Evolutionary conservation across 2,888 invertebrate species (phyloP).

Genomic region (Chydorus sphaericus): DNA sequence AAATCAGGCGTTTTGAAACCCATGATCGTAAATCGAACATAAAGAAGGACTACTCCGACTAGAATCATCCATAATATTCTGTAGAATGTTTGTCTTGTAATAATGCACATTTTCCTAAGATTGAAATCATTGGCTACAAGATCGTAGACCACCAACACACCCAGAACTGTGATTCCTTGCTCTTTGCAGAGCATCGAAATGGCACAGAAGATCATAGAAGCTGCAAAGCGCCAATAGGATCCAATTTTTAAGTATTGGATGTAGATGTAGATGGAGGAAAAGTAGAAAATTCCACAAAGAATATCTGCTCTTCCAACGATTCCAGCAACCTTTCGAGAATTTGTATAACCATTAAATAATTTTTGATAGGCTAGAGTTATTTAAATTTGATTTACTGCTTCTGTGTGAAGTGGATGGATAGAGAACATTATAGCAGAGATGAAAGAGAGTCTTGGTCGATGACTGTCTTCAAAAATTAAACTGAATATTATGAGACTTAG

Average conservation of each 20-base stretch:
- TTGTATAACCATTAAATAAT: not conserved
- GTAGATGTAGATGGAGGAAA: constrained; percentile 52
- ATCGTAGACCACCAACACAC: constrained; percentile 33
- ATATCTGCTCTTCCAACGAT: constrained; percentile 87
- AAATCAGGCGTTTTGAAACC: constrained; percentile 61
- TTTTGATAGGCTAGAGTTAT: not conserved
- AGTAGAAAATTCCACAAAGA: constrained; percentile 61
- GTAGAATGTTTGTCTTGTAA: not conserved
- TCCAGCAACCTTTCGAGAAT: constrained; percentile 50
- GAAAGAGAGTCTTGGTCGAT: no score
- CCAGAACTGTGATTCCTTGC: constrained; percentile 77
- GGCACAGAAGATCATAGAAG: constrained; percentile 33
- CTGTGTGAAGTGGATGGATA: constrained; percentile 81
- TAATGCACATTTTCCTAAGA: not conserved
- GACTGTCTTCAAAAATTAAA: no score
- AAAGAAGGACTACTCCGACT: constrained; percentile 40
- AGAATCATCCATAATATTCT: constrained; percentile 30
- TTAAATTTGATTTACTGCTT: constrained; percentile 55
- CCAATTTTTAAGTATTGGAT: constrained; percentile 27
- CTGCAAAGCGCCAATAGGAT: not conserved
- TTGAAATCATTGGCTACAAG: not conserved
- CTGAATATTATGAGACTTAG: no score
- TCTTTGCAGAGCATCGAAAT: constrained; percentile 81
- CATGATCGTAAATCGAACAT: constrained; percentile 59
- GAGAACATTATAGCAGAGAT: constrained; percentile 61